These are phyloP conservation scores for Condylura cristata DNA, from an alignment of 2,113 vertebrate species.

Conservation along the genomic window DNA sequence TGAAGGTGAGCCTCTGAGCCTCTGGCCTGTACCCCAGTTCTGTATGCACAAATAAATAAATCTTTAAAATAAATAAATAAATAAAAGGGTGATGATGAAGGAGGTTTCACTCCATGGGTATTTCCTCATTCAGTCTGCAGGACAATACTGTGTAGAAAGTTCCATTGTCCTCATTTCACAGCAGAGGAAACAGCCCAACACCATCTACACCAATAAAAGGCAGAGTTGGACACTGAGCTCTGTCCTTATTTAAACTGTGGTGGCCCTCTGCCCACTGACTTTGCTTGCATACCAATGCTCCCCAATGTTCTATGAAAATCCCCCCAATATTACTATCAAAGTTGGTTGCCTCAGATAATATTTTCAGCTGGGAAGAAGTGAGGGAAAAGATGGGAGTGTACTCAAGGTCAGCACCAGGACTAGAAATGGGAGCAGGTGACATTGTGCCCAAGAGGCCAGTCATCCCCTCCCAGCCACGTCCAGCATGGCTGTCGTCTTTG, in stretches of 20 bases:
- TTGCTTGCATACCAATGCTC: neutral
- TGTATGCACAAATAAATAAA: no score
- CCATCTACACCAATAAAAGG: no score
- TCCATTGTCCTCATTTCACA: neutral
- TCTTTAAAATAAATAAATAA: no score
- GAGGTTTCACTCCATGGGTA: no score
- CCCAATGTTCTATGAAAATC: neutral
- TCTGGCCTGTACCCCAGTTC: no score
- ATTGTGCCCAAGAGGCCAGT: neutral
- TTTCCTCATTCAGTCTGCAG: neutral
- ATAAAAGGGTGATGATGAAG: no score
- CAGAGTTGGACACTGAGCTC: no score
- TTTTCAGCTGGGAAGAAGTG: neutral
- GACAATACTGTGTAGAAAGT: no score
- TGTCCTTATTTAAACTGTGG: fast-evolving
- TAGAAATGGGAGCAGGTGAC: neutral
- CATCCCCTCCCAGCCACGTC: neutral
- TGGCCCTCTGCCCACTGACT: neutral
- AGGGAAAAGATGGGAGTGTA: neutral
- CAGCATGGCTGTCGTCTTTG: neutral
- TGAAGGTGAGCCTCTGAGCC: no score
- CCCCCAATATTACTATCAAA: neutral
- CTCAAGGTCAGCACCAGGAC: neutral
- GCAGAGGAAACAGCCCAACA: neutral
- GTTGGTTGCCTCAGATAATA: neutral